These are phyloP conservation scores for Polymixis lichenea DNA, from an alignment of 2,888 invertebrate species.

Conservation along the genomic window DNA sequence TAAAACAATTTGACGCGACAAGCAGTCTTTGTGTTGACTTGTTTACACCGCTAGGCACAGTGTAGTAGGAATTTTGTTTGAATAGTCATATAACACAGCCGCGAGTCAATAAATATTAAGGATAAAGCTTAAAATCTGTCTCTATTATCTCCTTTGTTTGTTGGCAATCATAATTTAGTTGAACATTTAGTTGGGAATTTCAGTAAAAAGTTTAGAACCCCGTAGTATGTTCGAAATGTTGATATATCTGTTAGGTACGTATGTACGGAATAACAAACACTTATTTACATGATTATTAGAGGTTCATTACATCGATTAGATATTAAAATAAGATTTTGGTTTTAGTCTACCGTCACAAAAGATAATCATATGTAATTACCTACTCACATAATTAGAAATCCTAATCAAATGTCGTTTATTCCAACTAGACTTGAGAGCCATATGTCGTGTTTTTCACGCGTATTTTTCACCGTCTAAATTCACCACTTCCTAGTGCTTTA, in stretches of 20 bases:
- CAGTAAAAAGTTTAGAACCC: neutral
- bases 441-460: too few relatives aligned
- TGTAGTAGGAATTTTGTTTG: constrained; percentile 68
- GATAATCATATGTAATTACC: neutral
- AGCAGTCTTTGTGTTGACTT: constrained; percentile 72
- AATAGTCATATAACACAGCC: constrained; percentile 53
- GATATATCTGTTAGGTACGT: too few relatives aligned
- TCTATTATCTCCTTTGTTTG: constrained; percentile 29
- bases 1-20: constrained; percentile 70
- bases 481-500: too few relatives aligned
- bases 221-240: neutral
- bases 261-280: too few relatives aligned
- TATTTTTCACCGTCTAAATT: too few relatives aligned
- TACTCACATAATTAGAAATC: neutral
- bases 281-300: too few relatives aligned
- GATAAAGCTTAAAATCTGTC: constrained; percentile 37
- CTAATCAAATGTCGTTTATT: too few relatives aligned
- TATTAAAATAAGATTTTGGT: neutral
- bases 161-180: constrained; percentile 18
- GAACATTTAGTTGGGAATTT: too few relatives aligned
- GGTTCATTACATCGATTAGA: neutral
- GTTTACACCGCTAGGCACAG: constrained; percentile 71
- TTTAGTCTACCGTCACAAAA: neutral
- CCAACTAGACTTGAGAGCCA: too few relatives aligned
- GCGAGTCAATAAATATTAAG: constrained; percentile 54